These are phyloP conservation scores for Ostrea edulis DNA, from an alignment of 1,140 invertebrate genomes.

Conservation along the genomic window DNA sequence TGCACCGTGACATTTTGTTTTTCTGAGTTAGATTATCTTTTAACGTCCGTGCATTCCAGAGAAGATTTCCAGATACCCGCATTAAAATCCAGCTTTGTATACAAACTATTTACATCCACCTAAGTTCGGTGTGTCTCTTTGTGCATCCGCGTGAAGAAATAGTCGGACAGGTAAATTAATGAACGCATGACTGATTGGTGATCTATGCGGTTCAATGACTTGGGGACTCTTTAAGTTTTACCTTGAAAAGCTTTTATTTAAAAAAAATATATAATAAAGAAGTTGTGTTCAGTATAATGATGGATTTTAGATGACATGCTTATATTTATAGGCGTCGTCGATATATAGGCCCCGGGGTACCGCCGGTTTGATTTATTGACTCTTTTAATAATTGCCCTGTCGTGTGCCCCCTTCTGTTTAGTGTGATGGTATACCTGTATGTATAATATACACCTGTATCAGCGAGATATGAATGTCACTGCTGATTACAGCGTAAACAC, in stretches of 20 bases:
- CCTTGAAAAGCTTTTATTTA: neutral
- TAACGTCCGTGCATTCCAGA: neutral
- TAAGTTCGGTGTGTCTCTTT: neutral
- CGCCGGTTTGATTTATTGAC: neutral
- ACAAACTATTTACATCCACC: slow-evolving; percentile 28
- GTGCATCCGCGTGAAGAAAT: neutral
- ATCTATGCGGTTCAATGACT: slow-evolving; percentile 32
- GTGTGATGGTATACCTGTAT: slow-evolving; percentile 33
- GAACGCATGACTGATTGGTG: slow-evolving; percentile 18
- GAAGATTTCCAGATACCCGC: neutral
- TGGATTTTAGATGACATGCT: neutral
- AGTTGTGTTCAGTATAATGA: neutral
- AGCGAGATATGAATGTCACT: neutral
- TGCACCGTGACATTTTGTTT: slow-evolving; percentile 1
- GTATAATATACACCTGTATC: slow-evolving; percentile 26
- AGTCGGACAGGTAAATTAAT: slow-evolving; percentile 22
- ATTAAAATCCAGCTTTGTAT: neutral
- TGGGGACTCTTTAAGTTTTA: neutral
- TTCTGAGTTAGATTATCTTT: neutral
- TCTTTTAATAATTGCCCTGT: neutral
- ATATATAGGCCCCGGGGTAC: neutral
- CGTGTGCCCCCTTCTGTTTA: neutral
- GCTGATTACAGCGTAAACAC: slow-evolving; percentile 1
- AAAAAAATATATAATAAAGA: neutral
- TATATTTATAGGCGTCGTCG: neutral